Evolutionary conservation across 2,113 vertebrate genomes (phyloP).

Genomic region (Catharus fuscescens): DNA sequence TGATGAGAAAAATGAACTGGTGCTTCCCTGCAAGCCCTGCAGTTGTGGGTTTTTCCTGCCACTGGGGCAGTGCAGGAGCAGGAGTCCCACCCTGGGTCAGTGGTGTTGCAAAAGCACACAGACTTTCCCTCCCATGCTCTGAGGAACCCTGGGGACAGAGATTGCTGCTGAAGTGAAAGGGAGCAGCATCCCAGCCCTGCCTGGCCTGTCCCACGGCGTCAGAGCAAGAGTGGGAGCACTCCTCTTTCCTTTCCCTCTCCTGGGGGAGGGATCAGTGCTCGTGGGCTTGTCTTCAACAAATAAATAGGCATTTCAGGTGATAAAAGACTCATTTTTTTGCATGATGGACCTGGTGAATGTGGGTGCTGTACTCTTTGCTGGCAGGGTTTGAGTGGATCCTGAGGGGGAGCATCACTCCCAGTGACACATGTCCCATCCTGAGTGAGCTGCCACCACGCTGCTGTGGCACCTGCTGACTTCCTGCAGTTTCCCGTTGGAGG

Average conservation of each 20-base stretch:
- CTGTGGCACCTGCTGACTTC: neutral
- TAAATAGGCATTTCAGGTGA: neutral
- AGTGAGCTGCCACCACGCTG: neutral
- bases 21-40: neutral
- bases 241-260: neutral
- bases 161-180: neutral
- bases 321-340: neutral
- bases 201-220: accelerated
- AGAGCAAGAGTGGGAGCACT: too few species aligned
- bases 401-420: neutral
- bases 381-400: neutral
- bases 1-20: neutral
- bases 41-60: neutral
- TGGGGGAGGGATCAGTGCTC: neutral
- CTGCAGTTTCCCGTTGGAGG: neutral
- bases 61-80: accelerated
- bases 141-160: neutral
- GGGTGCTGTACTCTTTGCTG: neutral
- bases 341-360: accelerated
- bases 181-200: neutral
- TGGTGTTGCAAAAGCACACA: neutral
- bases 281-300: neutral
- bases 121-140: accelerated
- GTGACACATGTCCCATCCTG: accelerated
- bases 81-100: neutral